phyloP scores from a whole-genome alignment of 1,140 invertebrate species.

The Pseudoatta argentina region DNA sequence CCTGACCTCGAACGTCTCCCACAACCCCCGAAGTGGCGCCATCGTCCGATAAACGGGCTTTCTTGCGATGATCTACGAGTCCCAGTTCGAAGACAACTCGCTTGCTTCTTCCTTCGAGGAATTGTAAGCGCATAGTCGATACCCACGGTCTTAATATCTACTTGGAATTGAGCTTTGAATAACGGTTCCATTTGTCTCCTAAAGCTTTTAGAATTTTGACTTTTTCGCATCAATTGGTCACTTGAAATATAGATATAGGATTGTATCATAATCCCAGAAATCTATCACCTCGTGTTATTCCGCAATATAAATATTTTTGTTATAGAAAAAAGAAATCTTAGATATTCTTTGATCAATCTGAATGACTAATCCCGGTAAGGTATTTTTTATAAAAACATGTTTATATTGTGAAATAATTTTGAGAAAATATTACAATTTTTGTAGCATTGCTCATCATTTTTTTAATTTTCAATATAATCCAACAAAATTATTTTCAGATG shows the following conservation, averaged over 20 bases:
- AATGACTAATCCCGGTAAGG: too few species aligned
- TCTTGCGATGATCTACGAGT: slow-evolving; percentile 59
- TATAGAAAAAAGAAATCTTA: not conserved
- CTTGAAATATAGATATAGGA: not conserved
- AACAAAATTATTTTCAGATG: too few species aligned
- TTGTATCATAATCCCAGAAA: not conserved
- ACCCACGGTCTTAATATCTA: slow-evolving; percentile 44
- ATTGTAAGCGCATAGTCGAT: slow-evolving; percentile 52
- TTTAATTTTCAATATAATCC: too few species aligned
- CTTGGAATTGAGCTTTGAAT: slow-evolving; percentile 23
- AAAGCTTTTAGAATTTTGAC: slow-evolving; percentile 19
- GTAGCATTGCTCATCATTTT: too few species aligned
- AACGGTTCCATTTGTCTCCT: slow-evolving; percentile 1
- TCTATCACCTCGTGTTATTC: not conserved
- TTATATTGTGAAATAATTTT: too few species aligned
- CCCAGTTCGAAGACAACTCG: slow-evolving; percentile 60
- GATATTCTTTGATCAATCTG: not conserved
- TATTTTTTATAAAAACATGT: too few species aligned
- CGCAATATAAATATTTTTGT: not conserved
- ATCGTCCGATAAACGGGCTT: slow-evolving; percentile 75
- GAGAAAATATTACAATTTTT: too few species aligned
- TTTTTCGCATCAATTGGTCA: not conserved
- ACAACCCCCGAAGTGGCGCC: slow-evolving; percentile 76
- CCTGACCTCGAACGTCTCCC: slow-evolving; percentile 59
- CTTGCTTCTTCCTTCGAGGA: slow-evolving; percentile 54